Evolutionary conservation across 2,113 vertebrate genomes (phyloP).

Genomic region (Forbesichthys agassizii): DNA sequence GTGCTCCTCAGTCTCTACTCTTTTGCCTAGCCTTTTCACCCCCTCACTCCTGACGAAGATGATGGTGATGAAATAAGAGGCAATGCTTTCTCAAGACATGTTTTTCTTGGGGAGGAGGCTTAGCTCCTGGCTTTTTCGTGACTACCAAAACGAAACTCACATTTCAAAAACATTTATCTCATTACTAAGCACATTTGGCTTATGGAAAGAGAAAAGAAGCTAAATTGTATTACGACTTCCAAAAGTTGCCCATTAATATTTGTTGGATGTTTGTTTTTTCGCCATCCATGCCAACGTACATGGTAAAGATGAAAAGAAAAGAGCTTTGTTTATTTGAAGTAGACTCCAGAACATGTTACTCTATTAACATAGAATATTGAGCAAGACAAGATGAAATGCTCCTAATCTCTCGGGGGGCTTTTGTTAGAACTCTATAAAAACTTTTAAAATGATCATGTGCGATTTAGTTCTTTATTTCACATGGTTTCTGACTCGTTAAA

Average conservation of each 20-base stretch:
- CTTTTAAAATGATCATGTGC: neutral
- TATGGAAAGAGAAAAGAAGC: constrained; percentile 41
- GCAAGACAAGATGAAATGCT: neutral
- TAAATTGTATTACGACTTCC: constrained; percentile 53
- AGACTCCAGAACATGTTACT: constrained; percentile 1
- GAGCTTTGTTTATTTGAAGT: constrained; percentile 47
- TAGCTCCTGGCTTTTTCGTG: constrained; percentile 79
- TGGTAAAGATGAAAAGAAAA: constrained; percentile 34
- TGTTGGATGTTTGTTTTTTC: constrained; percentile 55
- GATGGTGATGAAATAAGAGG: constrained; percentile 82
- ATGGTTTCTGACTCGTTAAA: constrained; percentile 10
- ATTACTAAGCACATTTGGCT: constrained; percentile 80
- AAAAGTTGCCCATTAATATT: constrained; percentile 66
- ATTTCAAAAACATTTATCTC: constrained; percentile 79
- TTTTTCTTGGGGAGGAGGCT: constrained; percentile 75
- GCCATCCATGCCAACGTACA: constrained; percentile 14
- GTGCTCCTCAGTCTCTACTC: constrained; percentile 55
- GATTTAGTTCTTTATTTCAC: constrained; percentile 3
- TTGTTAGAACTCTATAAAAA: constrained; percentile 37
- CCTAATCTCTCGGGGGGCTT: constrained; percentile 3
- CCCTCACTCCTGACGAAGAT: constrained; percentile 77
- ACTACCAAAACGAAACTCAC: constrained; percentile 77
- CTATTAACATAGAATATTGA: constrained; percentile 22
- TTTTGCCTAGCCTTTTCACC: constrained; percentile 78
- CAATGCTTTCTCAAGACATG: constrained; percentile 77